Evolutionary conservation across 2,888 invertebrate genomes (phyloP), one percentile per base, ranked within the genome.

Genomic region (Gisinianus flammeolus): DNA sequence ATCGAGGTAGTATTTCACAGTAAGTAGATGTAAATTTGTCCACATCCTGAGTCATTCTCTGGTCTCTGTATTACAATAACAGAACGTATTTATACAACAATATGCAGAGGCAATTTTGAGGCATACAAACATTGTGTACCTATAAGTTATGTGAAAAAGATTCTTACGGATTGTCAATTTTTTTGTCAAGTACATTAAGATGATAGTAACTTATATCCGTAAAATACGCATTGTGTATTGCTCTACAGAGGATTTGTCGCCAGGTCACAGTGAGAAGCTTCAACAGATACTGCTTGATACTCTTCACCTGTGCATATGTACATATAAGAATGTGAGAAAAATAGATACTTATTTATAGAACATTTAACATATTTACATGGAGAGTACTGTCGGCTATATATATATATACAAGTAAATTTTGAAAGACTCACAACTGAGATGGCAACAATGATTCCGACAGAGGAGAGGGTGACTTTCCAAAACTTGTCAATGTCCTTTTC

Each of bases 181-280:
- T 67, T 35, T 83, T 82, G 35, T 84, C 84, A 56, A 84, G 67
- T 0, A 81, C 82, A 77, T 84, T 84, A 3, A 84, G 56, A 28
- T 80, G 82, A 54, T 83, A 84, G 52, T 81, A 83, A 12, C 76
- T 81, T 31, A 88, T 87, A 70, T 88, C 87, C 35, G 85, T 86
- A 85, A 90, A 90, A 85, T 90, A 90, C 19, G 86, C 82, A 5
- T 86, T 80, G 83, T 90, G 90, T 24, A 90, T 84, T 54, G 86
- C 85, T 62, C 84, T 85, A 62, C 88, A 88, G 26, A 90, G 83
- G 10, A 87, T 81, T 71, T 88, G 86, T 16, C 90, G 85, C 87
- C 89, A 89, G 12, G 86, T 85, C 8, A 90, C 87, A 78, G 88
- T 88, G 54, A 90, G 85, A 26, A 89, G 83, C 19, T 88, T 87